A percentile compares a stretch with the other conserved stretches of the same genome.
Evolutionary conservation across 64 coral and sea anemone species (phyloP).

Genomic region (Dendronephthya gigantea): DNA sequence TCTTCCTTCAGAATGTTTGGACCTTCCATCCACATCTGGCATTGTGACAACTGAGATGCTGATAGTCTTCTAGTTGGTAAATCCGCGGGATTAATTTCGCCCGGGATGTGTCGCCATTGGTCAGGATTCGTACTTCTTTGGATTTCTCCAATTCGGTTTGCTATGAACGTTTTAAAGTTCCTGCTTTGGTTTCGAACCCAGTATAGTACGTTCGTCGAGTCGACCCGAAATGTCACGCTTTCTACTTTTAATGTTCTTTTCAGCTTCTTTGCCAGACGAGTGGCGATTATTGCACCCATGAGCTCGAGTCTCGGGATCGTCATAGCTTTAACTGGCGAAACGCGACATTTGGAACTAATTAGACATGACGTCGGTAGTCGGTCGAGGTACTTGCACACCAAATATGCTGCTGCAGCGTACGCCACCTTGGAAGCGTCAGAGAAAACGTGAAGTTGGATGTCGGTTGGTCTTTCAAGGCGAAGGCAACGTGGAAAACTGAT

Average conservation of each 20-base stretch:
- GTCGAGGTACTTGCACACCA: background rate
- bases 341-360: slow-evolving; percentile 17
- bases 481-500: slow-evolving; percentile 40
- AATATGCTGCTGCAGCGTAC: background rate
- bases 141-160: slow-evolving; percentile 20
- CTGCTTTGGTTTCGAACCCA: slow-evolving; percentile 26
- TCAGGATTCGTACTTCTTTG: background rate
- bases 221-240: background rate
- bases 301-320: slow-evolving; percentile 13
- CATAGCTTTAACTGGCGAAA: slow-evolving; percentile 31
- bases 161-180: slow-evolving; percentile 28
- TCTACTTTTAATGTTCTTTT: background rate
- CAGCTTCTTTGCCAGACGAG: slow-evolving; percentile 5
- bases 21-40: slow-evolving; percentile 11
- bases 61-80: background rate
- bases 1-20: background rate
- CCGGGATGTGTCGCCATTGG: slow-evolving; percentile 20
- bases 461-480: background rate
- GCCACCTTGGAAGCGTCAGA: slow-evolving; percentile 22
- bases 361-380: slow-evolving; percentile 12
- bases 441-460: slow-evolving; percentile 18
- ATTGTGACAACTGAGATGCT: background rate
- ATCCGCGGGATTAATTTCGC: slow-evolving; percentile 14
- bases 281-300: slow-evolving; percentile 17
- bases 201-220: slow-evolving; percentile 21